phyloP scores from a whole-genome alignment of 2,797 vertebrate genomes.

The Sarcoramphus papa region DNA sequence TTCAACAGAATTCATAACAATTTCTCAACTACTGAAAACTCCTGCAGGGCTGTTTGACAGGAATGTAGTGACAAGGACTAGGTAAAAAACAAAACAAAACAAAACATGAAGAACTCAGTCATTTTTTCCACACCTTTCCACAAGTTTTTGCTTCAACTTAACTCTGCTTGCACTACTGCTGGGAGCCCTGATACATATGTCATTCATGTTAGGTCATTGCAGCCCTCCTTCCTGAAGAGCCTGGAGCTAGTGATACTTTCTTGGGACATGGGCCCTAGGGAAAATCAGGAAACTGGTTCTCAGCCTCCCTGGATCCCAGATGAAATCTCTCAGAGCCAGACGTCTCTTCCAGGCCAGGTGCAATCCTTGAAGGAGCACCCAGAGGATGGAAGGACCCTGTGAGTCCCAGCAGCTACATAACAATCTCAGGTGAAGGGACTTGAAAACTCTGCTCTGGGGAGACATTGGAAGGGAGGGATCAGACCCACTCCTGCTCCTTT shows the following conservation, averaged over 20 bases:
- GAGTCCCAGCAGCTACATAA: neutral
- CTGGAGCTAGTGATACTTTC: neutral
- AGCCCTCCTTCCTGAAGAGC: neutral
- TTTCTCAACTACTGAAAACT: neutral
- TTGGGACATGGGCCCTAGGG: neutral
- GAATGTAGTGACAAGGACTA: neutral
- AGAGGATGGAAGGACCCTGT: neutral
- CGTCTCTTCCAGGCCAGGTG: neutral
- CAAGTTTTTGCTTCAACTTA: neutral
- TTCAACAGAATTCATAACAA: neutral
- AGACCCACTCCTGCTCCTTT: neutral
- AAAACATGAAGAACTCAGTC: rapidly evolving
- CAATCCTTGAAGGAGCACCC: neutral
- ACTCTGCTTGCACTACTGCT: neutral
- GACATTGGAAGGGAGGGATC: neutral
- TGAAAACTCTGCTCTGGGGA: neutral
- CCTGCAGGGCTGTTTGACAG: neutral
- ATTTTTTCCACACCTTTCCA: neutral
- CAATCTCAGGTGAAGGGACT: neutral
- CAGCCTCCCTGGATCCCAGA: neutral
- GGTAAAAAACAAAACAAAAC: neutral
- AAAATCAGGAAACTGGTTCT: neutral
- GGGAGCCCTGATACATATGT: neutral
- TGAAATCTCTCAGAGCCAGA: neutral
- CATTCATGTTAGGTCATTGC: neutral